A percentile compares a stretch with the other conserved stretches of the same genome.
Evolutionary conservation across 2,797 vertebrate genomes (phyloP).

Genomic region (Tapirus indicus): DNA sequence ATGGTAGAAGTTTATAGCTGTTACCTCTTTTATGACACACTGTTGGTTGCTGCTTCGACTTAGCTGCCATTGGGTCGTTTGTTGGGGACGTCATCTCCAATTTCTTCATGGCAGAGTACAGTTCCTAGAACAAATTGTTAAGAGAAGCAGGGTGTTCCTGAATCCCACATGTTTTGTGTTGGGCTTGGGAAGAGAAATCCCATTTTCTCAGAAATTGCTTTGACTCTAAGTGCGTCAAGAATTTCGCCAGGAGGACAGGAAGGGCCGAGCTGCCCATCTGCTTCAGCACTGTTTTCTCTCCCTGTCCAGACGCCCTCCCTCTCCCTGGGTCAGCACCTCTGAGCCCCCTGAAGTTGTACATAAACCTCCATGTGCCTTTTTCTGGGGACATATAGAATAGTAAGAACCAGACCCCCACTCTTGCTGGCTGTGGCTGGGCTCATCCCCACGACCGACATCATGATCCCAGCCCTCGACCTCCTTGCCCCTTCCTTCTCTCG

Average conservation of each 20-base stretch:
- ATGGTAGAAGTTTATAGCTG: not conserved
- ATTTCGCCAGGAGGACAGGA: not conserved
- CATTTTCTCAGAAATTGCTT: not conserved
- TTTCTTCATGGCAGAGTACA: accelerated
- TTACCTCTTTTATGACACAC: not conserved
- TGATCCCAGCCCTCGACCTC: accelerated
- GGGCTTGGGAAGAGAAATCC: not conserved
- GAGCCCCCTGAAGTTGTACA: not conserved
- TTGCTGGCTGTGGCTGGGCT: accelerated
- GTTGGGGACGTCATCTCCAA: not conserved
- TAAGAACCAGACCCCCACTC: not conserved
- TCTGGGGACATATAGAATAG: not conserved
- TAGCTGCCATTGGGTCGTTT: not conserved
- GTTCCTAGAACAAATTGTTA: not conserved
- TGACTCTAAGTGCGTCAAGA: not conserved
- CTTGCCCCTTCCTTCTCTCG: not conserved
- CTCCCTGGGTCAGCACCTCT: not conserved
- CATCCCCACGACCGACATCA: accelerated
- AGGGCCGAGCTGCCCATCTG: not conserved
- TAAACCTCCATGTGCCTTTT: not conserved
- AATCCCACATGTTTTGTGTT: not conserved
- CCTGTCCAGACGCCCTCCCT: not conserved
- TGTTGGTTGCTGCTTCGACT: not conserved
- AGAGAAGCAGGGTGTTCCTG: not conserved
- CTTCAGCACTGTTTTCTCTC: not conserved